phyloP scores from a whole-genome alignment of 2,888 invertebrate genomes.

The Kryphioiulus occultus region DNA sequence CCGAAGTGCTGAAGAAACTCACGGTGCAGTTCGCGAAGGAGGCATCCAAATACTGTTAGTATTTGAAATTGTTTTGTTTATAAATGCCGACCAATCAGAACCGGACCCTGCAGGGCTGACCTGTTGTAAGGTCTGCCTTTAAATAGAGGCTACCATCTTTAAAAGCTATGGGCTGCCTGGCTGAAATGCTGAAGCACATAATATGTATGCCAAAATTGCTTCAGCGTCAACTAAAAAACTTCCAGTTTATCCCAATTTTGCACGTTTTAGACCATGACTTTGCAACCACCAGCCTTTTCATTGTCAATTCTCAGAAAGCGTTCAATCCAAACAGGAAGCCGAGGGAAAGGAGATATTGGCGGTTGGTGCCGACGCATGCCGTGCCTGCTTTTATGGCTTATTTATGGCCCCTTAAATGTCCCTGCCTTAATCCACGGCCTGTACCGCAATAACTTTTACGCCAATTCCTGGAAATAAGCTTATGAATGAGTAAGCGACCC shows the following conservation, averaged over 20 bases:
- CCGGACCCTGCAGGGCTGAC: too few relatives aligned
- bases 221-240: too few relatives aligned
- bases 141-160: too few relatives aligned
- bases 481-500: too few relatives aligned
- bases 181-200: too few relatives aligned
- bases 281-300: neutral
- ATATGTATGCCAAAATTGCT: too few relatives aligned
- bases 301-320: neutral
- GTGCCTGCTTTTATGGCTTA: neutral
- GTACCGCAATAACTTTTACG: neutral
- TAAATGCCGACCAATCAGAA: too few relatives aligned
- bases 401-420: neutral
- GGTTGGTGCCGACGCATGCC: too few relatives aligned
- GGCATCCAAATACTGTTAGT: conserved; percentile 64
- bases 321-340: neutral
- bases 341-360: neutral
- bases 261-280: neutral
- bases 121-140: too few relatives aligned
- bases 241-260: too few relatives aligned
- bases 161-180: too few relatives aligned
- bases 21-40: conserved; percentile 83
- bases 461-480: neutral
- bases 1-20: conserved; percentile 79
- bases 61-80: too few relatives aligned
- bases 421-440: neutral